These are phyloP conservation scores for Ips nitidus DNA, from an alignment of 1,140 invertebrate genomes.

Conservation along the genomic window DNA sequence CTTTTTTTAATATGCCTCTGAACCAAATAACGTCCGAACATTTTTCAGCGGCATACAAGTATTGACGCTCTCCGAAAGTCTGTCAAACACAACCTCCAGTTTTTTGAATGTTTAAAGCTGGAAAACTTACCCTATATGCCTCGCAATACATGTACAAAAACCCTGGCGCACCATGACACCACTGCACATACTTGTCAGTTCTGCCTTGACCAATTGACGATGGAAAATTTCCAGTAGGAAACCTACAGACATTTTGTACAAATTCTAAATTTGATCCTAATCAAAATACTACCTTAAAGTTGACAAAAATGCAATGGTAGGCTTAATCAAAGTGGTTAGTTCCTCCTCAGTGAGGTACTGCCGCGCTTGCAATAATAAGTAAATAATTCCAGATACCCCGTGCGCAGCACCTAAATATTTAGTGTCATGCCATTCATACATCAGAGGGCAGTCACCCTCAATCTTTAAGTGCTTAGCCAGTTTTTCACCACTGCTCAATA, in stretches of 20 bases:
- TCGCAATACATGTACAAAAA: slow-evolving; percentile 74
- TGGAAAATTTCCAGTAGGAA: slow-evolving; percentile 82
- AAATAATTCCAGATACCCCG: slow-evolving; percentile 83
- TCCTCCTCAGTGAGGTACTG: slow-evolving; percentile 53
- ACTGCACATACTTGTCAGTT: slow-evolving; percentile 82
- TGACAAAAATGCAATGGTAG: slow-evolving; percentile 67
- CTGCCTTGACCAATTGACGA: slow-evolving; percentile 71
- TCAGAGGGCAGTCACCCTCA: slow-evolving; percentile 62
- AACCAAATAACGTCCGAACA: slow-evolving; percentile 82
- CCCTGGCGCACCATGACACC: slow-evolving; percentile 95
- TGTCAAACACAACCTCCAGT: slow-evolving; percentile 47
- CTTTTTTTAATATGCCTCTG: slow-evolving; percentile 83
- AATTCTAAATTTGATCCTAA: too few relatives aligned
- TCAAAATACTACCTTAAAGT: slow-evolving; percentile 48
- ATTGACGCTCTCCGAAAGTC: slow-evolving; percentile 73
- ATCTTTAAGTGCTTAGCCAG: slow-evolving; percentile 56
- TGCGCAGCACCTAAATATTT: slow-evolving; percentile 87
- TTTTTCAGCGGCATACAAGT: slow-evolving; percentile 70
- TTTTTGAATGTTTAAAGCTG: not conserved
- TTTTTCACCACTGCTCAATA: slow-evolving; percentile 68
- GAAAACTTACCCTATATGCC: slow-evolving; percentile 69
- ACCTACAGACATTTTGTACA: slow-evolving; percentile 46
- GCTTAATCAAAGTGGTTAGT: slow-evolving; percentile 59
- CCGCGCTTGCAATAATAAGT: slow-evolving; percentile 74
- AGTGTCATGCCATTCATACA: slow-evolving; percentile 87